These are phyloP conservation scores for Ferrisia virgata DNA, from an alignment of 2,888 invertebrate species.

Conservation along the genomic window DNA sequence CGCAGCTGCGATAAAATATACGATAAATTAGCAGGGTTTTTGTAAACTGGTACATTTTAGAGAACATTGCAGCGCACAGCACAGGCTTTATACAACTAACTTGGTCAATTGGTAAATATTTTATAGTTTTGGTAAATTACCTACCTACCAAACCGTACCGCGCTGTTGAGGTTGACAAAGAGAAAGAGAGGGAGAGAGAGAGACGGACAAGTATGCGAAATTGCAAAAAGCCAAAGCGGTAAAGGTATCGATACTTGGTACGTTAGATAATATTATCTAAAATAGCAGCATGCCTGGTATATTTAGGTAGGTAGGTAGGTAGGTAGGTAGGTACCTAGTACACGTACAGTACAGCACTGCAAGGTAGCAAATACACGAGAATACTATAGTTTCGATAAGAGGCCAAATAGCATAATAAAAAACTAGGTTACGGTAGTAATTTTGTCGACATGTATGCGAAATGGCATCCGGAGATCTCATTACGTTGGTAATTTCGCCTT, in stretches of 20 bases:
- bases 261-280: not conserved
- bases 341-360: too few relatives aligned
- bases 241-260: not conserved
- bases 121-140: not conserved
- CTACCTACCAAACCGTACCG: not conserved
- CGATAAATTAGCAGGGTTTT: too few relatives aligned
- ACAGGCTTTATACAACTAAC: too few relatives aligned
- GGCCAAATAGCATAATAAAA: slow-evolving; percentile 26
- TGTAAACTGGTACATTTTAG: too few relatives aligned
- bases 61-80: not conserved
- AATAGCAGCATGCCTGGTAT: not conserved
- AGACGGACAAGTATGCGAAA: not conserved
- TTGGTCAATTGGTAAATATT: not conserved
- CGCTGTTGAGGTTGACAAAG: not conserved
- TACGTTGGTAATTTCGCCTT: slow-evolving; percentile 19
- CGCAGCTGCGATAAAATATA: too few relatives aligned
- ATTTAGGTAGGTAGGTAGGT: too few relatives aligned
- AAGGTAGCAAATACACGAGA: not conserved
- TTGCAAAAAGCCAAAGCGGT: not conserved
- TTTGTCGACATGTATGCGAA: slow-evolving; percentile 8
- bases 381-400: slow-evolving; percentile 25
- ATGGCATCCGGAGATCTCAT: slow-evolving; percentile 8
- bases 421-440: slow-evolving; percentile 13
- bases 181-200: not conserved
- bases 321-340: too few relatives aligned